Percentiles rank a stretch among this genome's conserved stretches.
phyloP scores from a whole-genome alignment of 1,140 invertebrate genomes.

The Microplitis demolitor region DNA sequence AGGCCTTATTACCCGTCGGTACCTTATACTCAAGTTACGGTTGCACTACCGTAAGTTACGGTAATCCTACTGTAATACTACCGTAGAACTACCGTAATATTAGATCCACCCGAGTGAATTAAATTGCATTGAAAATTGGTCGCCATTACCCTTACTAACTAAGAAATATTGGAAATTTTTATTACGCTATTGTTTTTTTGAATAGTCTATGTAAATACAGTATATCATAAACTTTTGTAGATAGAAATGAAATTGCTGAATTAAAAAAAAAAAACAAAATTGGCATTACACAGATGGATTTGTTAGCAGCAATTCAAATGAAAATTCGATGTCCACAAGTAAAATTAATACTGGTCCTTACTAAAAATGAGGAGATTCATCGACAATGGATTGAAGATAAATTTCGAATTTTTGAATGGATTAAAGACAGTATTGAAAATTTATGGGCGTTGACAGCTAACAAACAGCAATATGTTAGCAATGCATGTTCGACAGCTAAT shows the following conservation, averaged over 20 bases:
- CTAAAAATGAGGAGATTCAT: constrained; percentile 38
- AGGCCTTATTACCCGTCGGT: no score
- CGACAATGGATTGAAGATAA: constrained; percentile 41
- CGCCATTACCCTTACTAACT: no score
- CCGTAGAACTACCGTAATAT: no score
- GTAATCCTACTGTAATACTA: no score
- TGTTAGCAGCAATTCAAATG: constrained; percentile 41
- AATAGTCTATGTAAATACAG: no score
- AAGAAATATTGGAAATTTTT: no score
- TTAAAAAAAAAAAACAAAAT: constrained; percentile 43
- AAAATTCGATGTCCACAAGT: constrained; percentile 39
- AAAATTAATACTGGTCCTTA: constrained; percentile 37
- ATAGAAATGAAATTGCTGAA: constrained; percentile 34
- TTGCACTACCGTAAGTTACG: no score
- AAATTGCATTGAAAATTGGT: no score
- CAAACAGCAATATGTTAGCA: constrained; percentile 6
- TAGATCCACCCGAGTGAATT: no score
- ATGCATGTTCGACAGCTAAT: constrained; percentile 24
- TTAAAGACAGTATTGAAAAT: constrained; percentile 38
- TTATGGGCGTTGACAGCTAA: constrained; percentile 32
- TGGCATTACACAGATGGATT: constrained; percentile 44
- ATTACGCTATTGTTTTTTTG: no score
- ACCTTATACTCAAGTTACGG: no score
- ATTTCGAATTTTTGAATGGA: constrained; percentile 41
- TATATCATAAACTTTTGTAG: constrained; percentile 21